Evolutionary conservation across 2,888 invertebrate genomes (phyloP).

Genomic region (Rosalia funebris): DNA sequence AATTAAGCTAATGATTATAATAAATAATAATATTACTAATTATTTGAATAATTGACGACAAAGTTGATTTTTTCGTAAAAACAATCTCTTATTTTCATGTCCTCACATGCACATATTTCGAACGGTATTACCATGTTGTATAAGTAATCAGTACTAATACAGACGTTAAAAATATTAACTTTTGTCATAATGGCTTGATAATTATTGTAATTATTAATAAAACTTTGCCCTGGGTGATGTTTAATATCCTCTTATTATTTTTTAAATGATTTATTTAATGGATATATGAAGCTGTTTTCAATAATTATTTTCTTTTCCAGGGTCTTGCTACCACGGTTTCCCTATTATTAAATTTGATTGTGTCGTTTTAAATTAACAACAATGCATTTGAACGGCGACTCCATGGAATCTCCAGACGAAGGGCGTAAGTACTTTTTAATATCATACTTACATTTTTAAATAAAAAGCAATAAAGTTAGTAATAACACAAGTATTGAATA

Average conservation of each 20-base stretch:
- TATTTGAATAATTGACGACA: too few relatives aligned
- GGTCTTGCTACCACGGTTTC: slow-evolving; percentile 15
- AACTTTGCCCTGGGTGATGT: background rate
- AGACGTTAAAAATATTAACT: background rate
- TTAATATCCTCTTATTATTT: background rate
- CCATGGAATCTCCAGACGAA: slow-evolving; percentile 60
- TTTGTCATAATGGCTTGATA: background rate
- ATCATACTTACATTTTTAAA: too few relatives aligned
- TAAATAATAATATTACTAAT: too few relatives aligned
- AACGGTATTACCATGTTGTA: too few relatives aligned
- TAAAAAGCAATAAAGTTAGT: too few relatives aligned
- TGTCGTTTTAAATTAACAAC: slow-evolving; percentile 28
- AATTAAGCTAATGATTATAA: too few relatives aligned
- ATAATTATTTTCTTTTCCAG: slow-evolving; percentile 18
- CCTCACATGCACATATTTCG: too few relatives aligned
- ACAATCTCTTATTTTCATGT: too few relatives aligned
- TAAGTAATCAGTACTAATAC: background rate
- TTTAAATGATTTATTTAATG: slow-evolving; percentile 1
- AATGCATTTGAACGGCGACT: slow-evolving; percentile 61
- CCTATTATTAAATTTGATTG: background rate
- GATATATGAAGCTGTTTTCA: background rate
- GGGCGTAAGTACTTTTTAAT: slow-evolving; percentile 56
- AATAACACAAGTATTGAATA: too few relatives aligned
- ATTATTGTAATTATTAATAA: background rate
- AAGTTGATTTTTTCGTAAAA: too few relatives aligned